phyloP scores from a whole-genome alignment of 2,797 vertebrate genomes.

The Pseudochirops corinnae region DNA sequence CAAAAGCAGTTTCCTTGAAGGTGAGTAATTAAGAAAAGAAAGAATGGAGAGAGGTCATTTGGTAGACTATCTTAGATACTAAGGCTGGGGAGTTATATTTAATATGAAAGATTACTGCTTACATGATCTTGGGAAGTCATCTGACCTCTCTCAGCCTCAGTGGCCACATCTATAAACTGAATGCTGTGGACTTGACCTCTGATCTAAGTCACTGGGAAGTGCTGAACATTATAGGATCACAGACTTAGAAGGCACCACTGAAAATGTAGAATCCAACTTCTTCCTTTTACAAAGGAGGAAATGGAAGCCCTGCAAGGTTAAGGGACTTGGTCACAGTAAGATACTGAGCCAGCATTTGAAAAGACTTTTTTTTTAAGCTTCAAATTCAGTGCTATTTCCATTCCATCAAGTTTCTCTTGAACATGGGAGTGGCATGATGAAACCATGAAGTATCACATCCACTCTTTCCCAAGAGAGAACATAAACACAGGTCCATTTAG shows the following conservation, averaged over 20 bases:
- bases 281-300: not conserved
- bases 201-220: not conserved
- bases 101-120: not conserved
- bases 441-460: conserved; percentile 41
- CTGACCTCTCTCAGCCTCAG: not conserved
- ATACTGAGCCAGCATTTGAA: not conserved
- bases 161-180: not conserved
- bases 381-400: not conserved
- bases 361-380: not conserved
- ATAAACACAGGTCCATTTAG: conserved; percentile 39
- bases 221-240: not conserved
- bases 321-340: not conserved
- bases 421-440: not conserved
- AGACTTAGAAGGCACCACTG: not conserved
- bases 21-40: not conserved
- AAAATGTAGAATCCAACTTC: not conserved
- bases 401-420: not conserved
- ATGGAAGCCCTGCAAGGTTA: not conserved
- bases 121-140: not conserved
- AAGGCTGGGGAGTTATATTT: not conserved
- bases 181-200: not conserved
- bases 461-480: conserved; percentile 40
- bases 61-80: not conserved
- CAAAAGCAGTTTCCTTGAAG: not conserved
- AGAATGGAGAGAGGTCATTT: not conserved